Conservation (phyloP, 2,888 invertebrate species). For the Sarcophaga variegata region DNA sequence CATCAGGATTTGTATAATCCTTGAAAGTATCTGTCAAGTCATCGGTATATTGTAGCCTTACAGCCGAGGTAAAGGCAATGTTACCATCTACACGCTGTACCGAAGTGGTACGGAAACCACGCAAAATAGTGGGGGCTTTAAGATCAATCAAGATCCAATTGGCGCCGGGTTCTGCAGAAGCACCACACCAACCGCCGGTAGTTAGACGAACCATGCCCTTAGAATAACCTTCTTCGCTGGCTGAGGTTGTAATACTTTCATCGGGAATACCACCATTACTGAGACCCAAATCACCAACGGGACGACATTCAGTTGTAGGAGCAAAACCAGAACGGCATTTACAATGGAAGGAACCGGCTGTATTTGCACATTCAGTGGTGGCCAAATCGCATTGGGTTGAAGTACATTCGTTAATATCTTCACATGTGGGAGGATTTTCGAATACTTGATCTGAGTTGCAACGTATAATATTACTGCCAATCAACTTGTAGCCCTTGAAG, state of each 20-base stretch:
- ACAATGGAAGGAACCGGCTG: constrained; percentile 93
- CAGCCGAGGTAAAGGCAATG: constrained; percentile 94
- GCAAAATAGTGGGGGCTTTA: constrained; percentile 92
- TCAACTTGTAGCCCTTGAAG: constrained; percentile 93
- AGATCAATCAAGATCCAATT: constrained; percentile 95
- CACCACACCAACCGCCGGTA: constrained; percentile 94
- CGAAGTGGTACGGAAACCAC: constrained; percentile 95
- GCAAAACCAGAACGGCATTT: constrained; percentile 92
- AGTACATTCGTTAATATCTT: constrained; percentile 95
- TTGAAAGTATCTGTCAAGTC: constrained; percentile 94
- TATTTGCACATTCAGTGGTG: constrained; percentile 95
- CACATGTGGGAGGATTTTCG: constrained; percentile 92
- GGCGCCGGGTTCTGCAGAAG: constrained; percentile 90
- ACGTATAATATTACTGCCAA: constrained; percentile 90
- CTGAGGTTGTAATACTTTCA: constrained; percentile 92
- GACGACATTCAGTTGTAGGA: constrained; percentile 93
- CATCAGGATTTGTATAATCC: constrained; percentile 96
- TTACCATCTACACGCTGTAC: constrained; percentile 91
- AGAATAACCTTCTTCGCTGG: constrained; percentile 90
- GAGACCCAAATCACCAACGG: constrained; percentile 92
- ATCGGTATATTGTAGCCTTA: constrained; percentile 92
- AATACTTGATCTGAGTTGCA: constrained; percentile 93
- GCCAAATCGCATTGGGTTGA: constrained; percentile 94
- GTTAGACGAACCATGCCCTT: constrained; percentile 93
- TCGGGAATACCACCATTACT: constrained; percentile 93